Conservation (phyloP, 2,888 invertebrate genomes). For the Acrobasis suavella region DNA sequence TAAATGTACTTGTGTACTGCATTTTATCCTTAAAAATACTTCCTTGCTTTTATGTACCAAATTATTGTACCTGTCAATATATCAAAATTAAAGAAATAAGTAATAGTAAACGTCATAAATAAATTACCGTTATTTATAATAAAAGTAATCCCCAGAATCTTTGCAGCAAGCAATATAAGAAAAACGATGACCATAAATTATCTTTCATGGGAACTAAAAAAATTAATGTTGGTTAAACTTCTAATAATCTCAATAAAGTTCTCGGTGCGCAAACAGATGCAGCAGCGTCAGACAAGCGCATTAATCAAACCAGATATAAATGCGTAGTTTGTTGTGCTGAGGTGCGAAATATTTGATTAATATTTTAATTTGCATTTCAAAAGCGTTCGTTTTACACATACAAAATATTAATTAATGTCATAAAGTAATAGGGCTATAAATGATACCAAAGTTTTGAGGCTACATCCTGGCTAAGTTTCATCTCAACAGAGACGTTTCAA, state of each 20-base stretch:
- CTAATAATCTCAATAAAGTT: constrained; percentile 16
- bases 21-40: background rate
- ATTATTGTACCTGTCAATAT: no score
- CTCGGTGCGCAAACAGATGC: constrained; percentile 14
- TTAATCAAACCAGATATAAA: constrained; percentile 16
- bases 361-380: constrained; percentile 22
- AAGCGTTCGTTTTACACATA: constrained; percentile 11
- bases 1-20: background rate
- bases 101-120: background rate
- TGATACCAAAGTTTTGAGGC: background rate
- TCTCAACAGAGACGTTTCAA: no score
- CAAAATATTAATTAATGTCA: background rate
- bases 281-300: constrained; percentile 7
- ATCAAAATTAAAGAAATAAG: background rate
- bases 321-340: constrained; percentile 10
- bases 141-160: background rate
- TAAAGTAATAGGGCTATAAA: background rate
- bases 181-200: constrained; percentile 5
- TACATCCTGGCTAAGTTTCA: background rate
- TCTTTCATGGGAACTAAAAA: constrained; percentile 17
- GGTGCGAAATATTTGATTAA: constrained; percentile 23
- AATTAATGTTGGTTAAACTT: constrained; percentile 13
- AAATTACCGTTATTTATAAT: background rate
- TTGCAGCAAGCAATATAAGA: background rate
- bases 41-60: background rate